Conservation (phyloP, 2,113 vertebrate genomes). For the Gavialis gangeticus region DNA sequence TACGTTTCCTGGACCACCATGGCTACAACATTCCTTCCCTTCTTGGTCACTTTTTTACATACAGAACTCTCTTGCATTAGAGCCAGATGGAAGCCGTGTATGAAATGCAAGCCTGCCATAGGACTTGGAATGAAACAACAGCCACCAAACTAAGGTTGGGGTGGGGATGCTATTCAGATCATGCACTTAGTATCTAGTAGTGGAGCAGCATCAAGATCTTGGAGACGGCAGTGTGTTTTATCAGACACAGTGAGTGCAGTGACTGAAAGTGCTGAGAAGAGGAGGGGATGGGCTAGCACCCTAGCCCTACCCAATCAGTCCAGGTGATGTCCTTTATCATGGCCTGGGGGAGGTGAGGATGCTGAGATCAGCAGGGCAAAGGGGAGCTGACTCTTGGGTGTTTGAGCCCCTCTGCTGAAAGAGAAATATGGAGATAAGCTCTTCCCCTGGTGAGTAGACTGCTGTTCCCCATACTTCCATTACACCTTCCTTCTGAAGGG, state of each 20-base stretch:
- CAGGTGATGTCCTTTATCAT: conserved; percentile 16
- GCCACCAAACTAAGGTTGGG: background rate
- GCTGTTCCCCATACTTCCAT: background rate
- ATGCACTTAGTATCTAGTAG: background rate
- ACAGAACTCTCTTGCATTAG: background rate
- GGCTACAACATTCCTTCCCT: background rate
- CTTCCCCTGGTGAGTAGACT: background rate
- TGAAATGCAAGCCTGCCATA: background rate
- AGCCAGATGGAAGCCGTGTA: background rate
- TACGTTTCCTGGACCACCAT: too few species aligned
- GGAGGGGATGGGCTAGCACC: background rate
- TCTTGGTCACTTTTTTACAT: background rate
- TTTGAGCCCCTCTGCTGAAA: conserved; percentile 10
- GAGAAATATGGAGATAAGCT: background rate
- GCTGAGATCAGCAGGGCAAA: background rate
- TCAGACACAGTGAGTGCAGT: background rate
- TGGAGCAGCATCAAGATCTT: background rate
- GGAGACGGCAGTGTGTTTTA: background rate
- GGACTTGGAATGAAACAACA: background rate
- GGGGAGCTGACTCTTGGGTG: background rate
- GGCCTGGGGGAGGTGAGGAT: conserved; percentile 1
- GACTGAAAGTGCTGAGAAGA: background rate
- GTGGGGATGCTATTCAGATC: background rate
- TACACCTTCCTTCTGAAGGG: background rate
- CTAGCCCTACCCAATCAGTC: background rate